Base-by-base conservation (phyloP, 1,140 invertebrate genomes). In the Lucilia cuprina region DNA sequence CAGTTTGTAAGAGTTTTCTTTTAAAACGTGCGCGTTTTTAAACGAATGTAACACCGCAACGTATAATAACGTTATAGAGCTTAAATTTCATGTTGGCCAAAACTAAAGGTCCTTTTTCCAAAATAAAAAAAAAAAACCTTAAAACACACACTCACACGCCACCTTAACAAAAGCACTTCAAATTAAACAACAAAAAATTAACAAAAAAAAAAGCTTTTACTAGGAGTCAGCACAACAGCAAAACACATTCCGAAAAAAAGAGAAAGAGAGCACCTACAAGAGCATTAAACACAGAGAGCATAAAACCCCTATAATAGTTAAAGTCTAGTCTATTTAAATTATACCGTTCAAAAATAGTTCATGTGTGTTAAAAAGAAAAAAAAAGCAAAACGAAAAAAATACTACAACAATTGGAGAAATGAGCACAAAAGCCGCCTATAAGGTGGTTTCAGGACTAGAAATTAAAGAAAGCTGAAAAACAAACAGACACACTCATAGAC, bases 61-160 rank as follows among this genome's bases (percentile, higher is more conserved):
- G 77, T 80, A 80, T 80, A 17, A 49, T 80, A 80, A 80, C 77
- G 77, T 80, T 80, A 80, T 80, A 80, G 47, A 80, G 77, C 77
- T 80, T 34, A 47, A 80, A 49, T 17, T 17, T 49, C 19, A 19
- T 49, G 8, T 80, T 25, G n/a, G 41, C 41, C 47, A 49, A 21
- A 80, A 17, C n/a, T 49, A 80, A 80, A 80, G 77, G 77, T 80
- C 77, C 77, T 80, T 49, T 21, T 80, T 9, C 55, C n/a, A n/a
- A 60, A 41, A n/a, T n/a, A 60, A 60, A 17, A n/a, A 60, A 41
- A n/a, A 60, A 60, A 60, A 17, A 60, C 55, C 13, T n/a, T n/a
- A n/a, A n/a, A 7, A 60, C 55, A 60, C 55, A 17, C n/a, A n/a
- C 55, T 4, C 55, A 70, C 19, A 70, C n/a, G n/a, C 50, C 17